A percentile compares a stretch with the other conserved stretches of the same genome.
Conservation (phyloP, 2,797 vertebrate genomes). For the Leuciscus waleckii region DNA sequence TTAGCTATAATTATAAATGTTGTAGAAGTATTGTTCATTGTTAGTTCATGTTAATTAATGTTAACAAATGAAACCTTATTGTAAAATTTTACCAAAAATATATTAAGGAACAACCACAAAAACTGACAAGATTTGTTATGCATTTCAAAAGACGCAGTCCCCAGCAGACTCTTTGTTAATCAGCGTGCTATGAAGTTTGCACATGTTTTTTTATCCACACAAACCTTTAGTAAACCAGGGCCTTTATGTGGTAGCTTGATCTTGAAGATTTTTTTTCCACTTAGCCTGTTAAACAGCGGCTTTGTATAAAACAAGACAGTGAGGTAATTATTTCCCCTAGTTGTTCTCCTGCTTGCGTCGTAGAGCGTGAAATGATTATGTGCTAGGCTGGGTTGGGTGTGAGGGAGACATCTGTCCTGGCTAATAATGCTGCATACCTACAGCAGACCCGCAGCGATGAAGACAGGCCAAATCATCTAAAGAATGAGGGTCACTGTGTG, state of each 20-base stretch:
- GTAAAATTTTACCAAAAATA: neutral
- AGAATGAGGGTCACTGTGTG: slow-evolving; percentile 35
- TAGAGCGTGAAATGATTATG: slow-evolving; percentile 70
- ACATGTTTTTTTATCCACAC: neutral
- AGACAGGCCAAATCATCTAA: slow-evolving; percentile 65
- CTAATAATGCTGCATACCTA: slow-evolving; percentile 69
- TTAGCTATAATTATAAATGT: neutral
- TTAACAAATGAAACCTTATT: neutral
- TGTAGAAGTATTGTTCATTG: neutral
- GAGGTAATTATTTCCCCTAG: slow-evolving; percentile 71
- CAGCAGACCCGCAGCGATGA: slow-evolving; percentile 54
- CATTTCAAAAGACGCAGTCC: neutral
- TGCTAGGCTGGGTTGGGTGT: slow-evolving; percentile 63
- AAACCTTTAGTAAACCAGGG: slow-evolving; percentile 3
- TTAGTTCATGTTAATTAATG: neutral
- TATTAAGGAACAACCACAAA: neutral
- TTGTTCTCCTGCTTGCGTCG: slow-evolving; percentile 62
- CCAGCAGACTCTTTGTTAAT: neutral
- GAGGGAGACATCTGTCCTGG: slow-evolving; percentile 73
- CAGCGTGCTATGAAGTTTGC: neutral
- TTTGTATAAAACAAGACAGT: slow-evolving; percentile 62
- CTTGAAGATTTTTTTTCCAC: slow-evolving; percentile 48
- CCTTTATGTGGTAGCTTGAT: slow-evolving; percentile 54
- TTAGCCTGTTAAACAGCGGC: slow-evolving; percentile 63
- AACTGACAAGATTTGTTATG: neutral